Percentiles rank a stretch among this genome's conserved stretches.
These are phyloP conservation scores for Datnioides undecimradiatus DNA, from an alignment of 2,113 vertebrate species.

Conservation along the genomic window DNA sequence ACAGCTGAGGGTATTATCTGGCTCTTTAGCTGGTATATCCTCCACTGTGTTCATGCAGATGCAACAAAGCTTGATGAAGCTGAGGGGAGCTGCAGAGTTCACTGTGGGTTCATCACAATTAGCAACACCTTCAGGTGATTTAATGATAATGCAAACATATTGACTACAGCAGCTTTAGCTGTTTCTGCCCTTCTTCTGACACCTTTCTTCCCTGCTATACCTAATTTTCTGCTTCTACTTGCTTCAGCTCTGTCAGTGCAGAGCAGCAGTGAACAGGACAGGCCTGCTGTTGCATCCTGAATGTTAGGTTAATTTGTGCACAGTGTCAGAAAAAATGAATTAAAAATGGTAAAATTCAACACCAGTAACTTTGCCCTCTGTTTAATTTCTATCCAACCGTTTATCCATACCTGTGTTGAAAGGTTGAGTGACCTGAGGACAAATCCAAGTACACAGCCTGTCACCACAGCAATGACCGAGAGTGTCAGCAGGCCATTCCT, in stretches of 20 bases:
- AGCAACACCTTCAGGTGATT: background rate
- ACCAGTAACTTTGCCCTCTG: background rate
- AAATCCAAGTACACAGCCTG: slow-evolving; percentile 88
- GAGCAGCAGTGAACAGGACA: background rate
- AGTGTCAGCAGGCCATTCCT: slow-evolving; percentile 88
- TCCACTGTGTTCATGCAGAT: background rate
- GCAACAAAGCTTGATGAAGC: background rate
- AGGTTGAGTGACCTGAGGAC: slow-evolving; percentile 85
- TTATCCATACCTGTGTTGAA: slow-evolving; percentile 85
- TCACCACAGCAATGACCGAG: slow-evolving; percentile 86
- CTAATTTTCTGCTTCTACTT: background rate
- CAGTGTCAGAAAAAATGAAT: background rate
- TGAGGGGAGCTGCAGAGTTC: background rate
- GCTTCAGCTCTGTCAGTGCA: background rate
- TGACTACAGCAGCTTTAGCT: background rate
- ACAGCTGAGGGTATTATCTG: background rate
- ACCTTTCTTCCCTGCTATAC: background rate
- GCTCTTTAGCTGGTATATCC: background rate
- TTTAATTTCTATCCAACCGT: background rate
- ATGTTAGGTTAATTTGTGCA: background rate
- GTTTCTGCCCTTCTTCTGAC: background rate
- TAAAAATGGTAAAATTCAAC: background rate
- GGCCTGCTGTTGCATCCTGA: background rate
- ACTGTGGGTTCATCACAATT: background rate
- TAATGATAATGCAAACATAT: background rate